Conservation (phyloP, 2,113 vertebrate species). For the Dicerorhinus sumatrensis region DNA sequence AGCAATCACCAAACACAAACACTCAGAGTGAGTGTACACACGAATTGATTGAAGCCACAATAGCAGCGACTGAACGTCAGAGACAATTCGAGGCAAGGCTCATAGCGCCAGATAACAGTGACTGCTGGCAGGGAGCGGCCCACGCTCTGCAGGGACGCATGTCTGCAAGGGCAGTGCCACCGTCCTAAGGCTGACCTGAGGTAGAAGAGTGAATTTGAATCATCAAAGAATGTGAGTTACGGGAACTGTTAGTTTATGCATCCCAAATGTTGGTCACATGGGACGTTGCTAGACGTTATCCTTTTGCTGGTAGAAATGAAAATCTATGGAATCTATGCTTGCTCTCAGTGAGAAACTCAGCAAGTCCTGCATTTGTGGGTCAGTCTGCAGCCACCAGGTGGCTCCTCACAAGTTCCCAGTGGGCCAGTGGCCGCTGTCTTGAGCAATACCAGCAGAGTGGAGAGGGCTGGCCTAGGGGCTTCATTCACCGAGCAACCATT, state of each 20-base stretch:
- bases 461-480: not conserved
- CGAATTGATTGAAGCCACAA: not conserved
- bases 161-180: not conserved
- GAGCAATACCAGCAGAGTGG: not conserved
- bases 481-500: not conserved
- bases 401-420: too few relatives aligned
- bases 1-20: not conserved
- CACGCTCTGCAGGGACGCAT: fast-evolving
- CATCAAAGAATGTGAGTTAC: not conserved
- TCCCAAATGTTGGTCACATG: not conserved
- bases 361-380: not conserved
- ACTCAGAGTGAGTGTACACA: not conserved
- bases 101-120: fast-evolving
- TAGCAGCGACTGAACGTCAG: fast-evolving
- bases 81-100: not conserved
- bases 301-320: conserved; percentile 6
- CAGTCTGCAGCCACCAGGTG: not conserved
- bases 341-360: not conserved
- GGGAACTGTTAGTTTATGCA: not conserved
- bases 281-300: not conserved
- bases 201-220: not conserved
- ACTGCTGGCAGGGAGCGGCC: too few relatives aligned
- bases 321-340: not conserved
- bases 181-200: not conserved
- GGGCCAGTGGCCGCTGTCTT: not conserved